phyloP scores from a whole-genome alignment of 2,888 invertebrate species.

The Cryptosula pallasiana region DNA sequence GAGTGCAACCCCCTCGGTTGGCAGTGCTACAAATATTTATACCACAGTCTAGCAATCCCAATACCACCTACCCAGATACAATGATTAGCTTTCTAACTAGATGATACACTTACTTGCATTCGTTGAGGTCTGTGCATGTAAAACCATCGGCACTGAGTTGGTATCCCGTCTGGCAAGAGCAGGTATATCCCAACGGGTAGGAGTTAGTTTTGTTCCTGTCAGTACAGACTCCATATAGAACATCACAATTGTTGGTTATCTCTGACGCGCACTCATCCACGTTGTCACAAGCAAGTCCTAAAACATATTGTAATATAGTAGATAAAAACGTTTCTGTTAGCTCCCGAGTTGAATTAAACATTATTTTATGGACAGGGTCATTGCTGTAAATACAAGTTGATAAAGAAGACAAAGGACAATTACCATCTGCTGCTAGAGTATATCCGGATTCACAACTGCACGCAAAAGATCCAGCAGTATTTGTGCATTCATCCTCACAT shows the following conservation, averaged over 20 bases:
- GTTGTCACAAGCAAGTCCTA: constrained; percentile 28
- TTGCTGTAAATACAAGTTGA: too few relatives aligned
- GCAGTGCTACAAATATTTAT: constrained; percentile 27
- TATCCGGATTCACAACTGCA: constrained; percentile 33
- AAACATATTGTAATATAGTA: not conserved
- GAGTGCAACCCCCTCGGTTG: constrained; percentile 32
- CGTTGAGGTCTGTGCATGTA: constrained; percentile 32
- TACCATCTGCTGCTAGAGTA: constrained; percentile 12
- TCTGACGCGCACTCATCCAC: constrained; percentile 32
- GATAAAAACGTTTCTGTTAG: too few relatives aligned
- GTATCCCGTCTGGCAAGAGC: constrained; percentile 33
- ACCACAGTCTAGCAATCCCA: not conserved
- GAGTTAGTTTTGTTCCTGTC: constrained; percentile 26
- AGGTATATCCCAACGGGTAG: constrained; percentile 29
- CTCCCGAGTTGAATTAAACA: too few relatives aligned
- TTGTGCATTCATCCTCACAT: constrained; percentile 30
- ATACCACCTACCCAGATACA: too few relatives aligned
- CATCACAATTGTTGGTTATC: constrained; percentile 33
- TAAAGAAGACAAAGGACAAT: too few relatives aligned
- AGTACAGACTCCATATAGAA: constrained; percentile 32
- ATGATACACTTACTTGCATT: constrained; percentile 12
- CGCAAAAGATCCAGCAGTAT: constrained; percentile 30
- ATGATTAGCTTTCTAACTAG: not conserved
- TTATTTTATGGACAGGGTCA: too few relatives aligned
- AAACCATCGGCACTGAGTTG: constrained; percentile 33